Evolutionary conservation across 2,113 vertebrate species (phyloP).

Genomic region (Leucosticte australis): DNA sequence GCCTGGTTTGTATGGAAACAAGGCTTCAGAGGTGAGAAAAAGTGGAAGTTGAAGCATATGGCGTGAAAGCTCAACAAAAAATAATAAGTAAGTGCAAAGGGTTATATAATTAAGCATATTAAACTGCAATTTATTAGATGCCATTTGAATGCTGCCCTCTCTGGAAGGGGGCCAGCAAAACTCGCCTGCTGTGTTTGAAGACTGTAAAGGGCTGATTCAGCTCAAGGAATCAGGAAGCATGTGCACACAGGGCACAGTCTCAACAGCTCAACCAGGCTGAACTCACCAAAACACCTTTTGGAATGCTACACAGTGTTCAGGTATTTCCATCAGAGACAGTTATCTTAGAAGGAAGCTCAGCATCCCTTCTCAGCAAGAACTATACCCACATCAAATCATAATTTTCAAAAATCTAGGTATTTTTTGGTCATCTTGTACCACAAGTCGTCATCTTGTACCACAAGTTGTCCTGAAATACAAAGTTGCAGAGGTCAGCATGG

Average conservation of each 20-base stretch:
- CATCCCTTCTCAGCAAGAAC: background rate
- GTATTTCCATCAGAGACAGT: background rate
- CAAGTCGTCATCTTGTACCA: background rate
- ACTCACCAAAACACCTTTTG: background rate
- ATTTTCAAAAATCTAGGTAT: background rate
- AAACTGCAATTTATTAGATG: background rate
- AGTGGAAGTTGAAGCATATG: background rate
- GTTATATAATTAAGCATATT: background rate
- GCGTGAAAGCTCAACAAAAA: background rate
- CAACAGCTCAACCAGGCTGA: background rate
- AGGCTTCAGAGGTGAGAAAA: background rate
- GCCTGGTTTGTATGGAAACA: background rate
- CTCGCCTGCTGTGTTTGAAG: background rate
- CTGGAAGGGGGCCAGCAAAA: constrained; percentile 13
- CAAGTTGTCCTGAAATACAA: background rate
- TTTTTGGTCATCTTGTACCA: background rate
- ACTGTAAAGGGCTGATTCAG: background rate
- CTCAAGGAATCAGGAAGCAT: background rate
- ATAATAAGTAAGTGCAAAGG: background rate
- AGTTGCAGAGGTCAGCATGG: background rate
- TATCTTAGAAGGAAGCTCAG: background rate
- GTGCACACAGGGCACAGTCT: background rate
- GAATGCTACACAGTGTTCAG: background rate
- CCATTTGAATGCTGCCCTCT: background rate
- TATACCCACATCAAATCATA: background rate